Percentiles rank a stretch among this genome's conserved stretches.
phyloP scores from a whole-genome alignment of 2,888 invertebrate genomes.

The Hirtodrosophila confusa region DNA sequence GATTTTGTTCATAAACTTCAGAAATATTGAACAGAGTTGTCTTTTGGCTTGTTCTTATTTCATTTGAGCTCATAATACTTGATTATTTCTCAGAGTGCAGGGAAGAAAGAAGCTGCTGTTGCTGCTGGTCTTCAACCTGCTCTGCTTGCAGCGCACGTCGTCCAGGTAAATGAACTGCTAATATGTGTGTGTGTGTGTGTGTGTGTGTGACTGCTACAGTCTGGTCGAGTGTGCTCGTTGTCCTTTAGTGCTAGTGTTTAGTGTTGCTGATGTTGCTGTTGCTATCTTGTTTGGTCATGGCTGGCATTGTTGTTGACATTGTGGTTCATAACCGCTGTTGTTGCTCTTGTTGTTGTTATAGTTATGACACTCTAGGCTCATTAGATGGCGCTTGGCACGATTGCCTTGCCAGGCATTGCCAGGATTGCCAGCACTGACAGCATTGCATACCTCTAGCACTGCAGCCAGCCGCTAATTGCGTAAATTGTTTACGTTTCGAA shows the following conservation, averaged over 20 bases:
- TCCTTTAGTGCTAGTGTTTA: slow-evolving; percentile 53
- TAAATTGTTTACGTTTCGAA: slow-evolving; percentile 77
- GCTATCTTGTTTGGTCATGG: slow-evolving; percentile 33
- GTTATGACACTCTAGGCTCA: slow-evolving; percentile 77
- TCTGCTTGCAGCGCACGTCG: slow-evolving; percentile 59
- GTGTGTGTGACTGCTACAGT: slow-evolving; percentile 36
- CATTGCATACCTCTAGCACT: background rate
- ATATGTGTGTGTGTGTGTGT: slow-evolving; percentile 35
- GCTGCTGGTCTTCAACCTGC: slow-evolving; percentile 31
- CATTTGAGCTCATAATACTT: too few relatives aligned
- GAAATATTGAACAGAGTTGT: too few relatives aligned
- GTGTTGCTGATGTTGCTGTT: slow-evolving; percentile 51
- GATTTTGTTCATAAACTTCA: too few relatives aligned
- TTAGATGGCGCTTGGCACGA: slow-evolving; percentile 73
- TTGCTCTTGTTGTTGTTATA: slow-evolving; percentile 30
- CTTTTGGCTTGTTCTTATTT: too few relatives aligned
- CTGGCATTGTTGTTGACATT: slow-evolving; percentile 57
- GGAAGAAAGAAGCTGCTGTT: slow-evolving; percentile 9
- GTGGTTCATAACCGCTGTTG: slow-evolving; percentile 40
- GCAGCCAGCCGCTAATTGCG: slow-evolving; percentile 68
- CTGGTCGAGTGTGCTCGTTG: slow-evolving; percentile 50
- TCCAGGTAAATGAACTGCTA: slow-evolving; percentile 75
- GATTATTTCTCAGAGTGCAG: slow-evolving; percentile 1
- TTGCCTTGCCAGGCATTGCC: slow-evolving; percentile 35
- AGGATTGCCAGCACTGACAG: slow-evolving; percentile 2